These are phyloP conservation scores for Hormiphora californensis DNA, from an alignment of 37 sponge, comb jelly and placozoan genomes.

Conservation along the genomic window DNA sequence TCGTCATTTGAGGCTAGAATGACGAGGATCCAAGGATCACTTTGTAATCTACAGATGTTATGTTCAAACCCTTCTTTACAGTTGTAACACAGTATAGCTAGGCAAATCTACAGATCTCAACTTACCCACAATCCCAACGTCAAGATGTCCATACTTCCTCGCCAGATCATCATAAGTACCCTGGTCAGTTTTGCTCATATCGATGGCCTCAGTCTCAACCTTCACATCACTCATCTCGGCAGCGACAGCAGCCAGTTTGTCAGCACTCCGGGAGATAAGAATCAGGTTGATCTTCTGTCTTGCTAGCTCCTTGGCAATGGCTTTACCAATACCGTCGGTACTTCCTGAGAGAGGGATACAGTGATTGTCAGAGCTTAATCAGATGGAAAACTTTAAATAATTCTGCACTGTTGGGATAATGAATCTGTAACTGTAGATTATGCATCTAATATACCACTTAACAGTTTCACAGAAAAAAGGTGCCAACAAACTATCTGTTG, in stretches of 20 bases:
- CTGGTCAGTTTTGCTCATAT: neutral
- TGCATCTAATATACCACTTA: neutral
- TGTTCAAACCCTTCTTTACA: too few species aligned
- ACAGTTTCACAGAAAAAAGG: neutral
- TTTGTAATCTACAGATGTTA: too few species aligned
- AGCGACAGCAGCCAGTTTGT: neutral
- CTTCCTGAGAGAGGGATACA: neutral
- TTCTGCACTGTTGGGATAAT: neutral
- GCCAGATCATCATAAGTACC: neutral
- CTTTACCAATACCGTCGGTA: conserved; percentile 42
- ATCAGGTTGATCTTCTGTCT: conserved; percentile 37
- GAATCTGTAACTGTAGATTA: neutral
- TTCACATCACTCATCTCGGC: neutral
- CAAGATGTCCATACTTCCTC: neutral
- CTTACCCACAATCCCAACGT: neutral
- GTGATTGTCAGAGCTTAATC: neutral
- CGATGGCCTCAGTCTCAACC: neutral
- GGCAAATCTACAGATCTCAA: too few species aligned
- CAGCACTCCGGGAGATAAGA: conserved; percentile 7
- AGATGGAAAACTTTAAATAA: neutral
- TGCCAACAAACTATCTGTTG: neutral
- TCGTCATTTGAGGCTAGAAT: too few species aligned
- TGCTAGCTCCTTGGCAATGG: conserved; percentile 1
- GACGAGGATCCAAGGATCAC: too few species aligned
- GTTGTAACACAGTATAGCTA: too few species aligned